phyloP scores from a whole-genome alignment of 2,797 vertebrate genomes.

The Craterocephalus amniculus region DNA sequence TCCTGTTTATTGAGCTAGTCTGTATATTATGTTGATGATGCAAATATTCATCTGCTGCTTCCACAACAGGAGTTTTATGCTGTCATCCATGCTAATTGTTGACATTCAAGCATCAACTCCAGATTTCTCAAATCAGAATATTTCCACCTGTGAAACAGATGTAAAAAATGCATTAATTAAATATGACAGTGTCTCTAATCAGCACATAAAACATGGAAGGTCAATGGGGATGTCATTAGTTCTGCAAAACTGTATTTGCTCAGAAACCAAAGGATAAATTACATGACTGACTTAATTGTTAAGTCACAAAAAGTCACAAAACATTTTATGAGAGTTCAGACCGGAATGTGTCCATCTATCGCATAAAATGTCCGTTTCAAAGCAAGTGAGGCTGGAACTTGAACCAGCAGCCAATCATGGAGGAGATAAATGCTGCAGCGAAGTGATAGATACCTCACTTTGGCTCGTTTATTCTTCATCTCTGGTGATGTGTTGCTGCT shows the following conservation, averaged over 20 bases:
- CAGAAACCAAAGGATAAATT: not conserved
- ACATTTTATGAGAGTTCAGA: not conserved
- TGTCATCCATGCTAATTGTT: not conserved
- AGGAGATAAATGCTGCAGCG: not conserved
- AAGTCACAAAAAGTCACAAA: not conserved
- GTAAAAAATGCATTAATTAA: not conserved
- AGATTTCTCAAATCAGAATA: not conserved
- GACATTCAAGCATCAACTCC: not conserved
- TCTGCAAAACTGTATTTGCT: no score
- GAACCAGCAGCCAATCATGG: not conserved
- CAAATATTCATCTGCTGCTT: not conserved
- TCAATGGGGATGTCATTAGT: not conserved
- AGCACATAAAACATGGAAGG: not conserved
- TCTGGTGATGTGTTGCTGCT: not conserved
- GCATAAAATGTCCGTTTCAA: not conserved
- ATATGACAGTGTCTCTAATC: not conserved
- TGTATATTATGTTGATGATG: not conserved
- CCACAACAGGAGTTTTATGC: not conserved
- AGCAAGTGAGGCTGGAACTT: not conserved
- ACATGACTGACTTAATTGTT: not conserved
- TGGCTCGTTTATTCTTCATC: not conserved
- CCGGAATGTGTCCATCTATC: not conserved
- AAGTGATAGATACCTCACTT: not conserved
- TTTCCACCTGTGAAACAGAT: not conserved
- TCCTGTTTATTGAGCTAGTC: not conserved